phyloP scores from a whole-genome alignment of 2,797 vertebrate species.

The Cephalopachus bancanus region DNA sequence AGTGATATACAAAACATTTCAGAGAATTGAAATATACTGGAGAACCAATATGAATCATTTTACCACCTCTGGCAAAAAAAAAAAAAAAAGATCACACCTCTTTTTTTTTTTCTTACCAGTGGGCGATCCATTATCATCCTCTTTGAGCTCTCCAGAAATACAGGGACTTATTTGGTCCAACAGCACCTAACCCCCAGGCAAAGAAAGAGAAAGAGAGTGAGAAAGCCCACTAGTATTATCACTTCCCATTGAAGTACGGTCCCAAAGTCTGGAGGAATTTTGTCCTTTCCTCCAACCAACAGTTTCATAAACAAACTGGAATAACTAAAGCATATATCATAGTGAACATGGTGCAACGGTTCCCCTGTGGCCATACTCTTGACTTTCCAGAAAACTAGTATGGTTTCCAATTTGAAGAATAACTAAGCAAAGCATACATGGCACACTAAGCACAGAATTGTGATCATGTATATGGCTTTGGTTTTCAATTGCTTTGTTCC shows the following conservation, averaged over 20 bases:
- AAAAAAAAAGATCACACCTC: neutral
- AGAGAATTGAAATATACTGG: neutral
- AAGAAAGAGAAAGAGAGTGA: neutral
- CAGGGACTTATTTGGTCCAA: neutral
- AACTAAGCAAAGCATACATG: neutral
- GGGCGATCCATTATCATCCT: no score
- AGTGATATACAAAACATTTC: neutral
- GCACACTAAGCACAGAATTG: accelerated
- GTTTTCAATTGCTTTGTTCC: neutral
- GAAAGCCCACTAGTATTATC: neutral
- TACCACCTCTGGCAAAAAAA: neutral
- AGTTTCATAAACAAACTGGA: neutral
- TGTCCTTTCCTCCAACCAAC: neutral
- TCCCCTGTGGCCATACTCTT: neutral
- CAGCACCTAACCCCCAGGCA: neutral
- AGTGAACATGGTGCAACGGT: neutral
- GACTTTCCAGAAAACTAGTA: neutral
- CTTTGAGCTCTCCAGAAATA: neutral
- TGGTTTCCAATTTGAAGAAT: neutral
- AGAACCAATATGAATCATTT: neutral
- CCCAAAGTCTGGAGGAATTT: neutral
- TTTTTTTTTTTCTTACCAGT: neutral
- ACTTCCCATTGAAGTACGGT: neutral
- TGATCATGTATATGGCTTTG: neutral
- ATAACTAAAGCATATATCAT: neutral